These are phyloP conservation scores for Zoroaster sp. DNA, from an alignment of 53 echinoderm and acorn worm genomes.

Conservation along the genomic window DNA sequence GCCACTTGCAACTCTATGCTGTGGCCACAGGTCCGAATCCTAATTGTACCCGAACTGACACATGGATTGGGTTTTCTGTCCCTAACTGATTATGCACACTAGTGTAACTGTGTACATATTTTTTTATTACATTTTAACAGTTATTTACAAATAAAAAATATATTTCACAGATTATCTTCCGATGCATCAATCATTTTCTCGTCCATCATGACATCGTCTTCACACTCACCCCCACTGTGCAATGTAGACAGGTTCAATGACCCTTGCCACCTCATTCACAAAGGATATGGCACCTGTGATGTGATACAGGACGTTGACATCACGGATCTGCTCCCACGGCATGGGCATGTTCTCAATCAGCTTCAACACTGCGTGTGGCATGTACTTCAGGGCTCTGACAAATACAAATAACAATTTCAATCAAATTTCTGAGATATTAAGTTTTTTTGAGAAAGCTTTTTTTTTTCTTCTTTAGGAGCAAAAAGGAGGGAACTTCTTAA, in stretches of 20 bases:
- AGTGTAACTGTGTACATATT: no score
- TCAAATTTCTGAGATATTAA: not conserved
- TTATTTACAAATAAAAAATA: no score
- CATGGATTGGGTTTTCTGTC: no score
- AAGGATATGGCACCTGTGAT: constrained; percentile 99
- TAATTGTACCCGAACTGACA: no score
- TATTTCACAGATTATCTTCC: no score
- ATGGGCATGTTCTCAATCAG: constrained; percentile 99
- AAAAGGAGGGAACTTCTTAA: not conserved
- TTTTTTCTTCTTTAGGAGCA: not conserved
- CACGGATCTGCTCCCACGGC: constrained; percentile 99
- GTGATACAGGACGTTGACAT: constrained; percentile 91
- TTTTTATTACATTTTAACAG: no score
- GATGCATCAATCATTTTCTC: no score
- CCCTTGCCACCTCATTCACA: constrained; percentile 93
- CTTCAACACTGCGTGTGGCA: constrained; percentile 98
- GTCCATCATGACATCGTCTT: no score
- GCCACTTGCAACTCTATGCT: no score
- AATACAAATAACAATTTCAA: not conserved
- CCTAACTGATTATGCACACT: no score
- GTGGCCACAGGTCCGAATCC: no score
- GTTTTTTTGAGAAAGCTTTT: not conserved
- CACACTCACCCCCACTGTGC: constrained; percentile 98
- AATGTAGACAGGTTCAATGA: constrained; percentile 93
- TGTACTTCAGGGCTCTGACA: constrained; percentile 95